phyloP scores from a whole-genome alignment of 2,797 vertebrate genomes.

The Platalea minor region DNA sequence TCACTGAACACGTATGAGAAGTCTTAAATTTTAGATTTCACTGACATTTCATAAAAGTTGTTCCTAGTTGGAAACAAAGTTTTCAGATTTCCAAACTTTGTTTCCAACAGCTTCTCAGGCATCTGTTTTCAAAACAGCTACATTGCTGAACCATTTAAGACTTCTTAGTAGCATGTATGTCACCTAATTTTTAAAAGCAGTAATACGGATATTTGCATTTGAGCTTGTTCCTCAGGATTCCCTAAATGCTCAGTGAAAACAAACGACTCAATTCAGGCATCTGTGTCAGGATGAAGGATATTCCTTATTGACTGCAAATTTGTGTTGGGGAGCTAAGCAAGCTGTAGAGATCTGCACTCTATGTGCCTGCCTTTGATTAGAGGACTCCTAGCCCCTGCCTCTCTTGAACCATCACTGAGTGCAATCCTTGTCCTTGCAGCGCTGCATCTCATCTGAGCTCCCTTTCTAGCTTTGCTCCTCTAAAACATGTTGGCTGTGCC shows the following conservation, averaged over 20 bases:
- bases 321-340: not conserved
- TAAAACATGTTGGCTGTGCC: not conserved
- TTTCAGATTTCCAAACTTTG: not conserved
- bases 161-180: not conserved
- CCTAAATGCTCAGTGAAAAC: not conserved
- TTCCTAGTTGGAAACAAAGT: not conserved
- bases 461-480: not conserved
- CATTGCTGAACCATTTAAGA: not conserved
- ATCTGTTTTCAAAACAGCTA: not conserved
- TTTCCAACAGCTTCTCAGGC: not conserved
- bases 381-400: not conserved
- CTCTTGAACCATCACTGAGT: accelerated
- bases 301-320: not conserved
- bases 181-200: not conserved
- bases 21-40: not conserved
- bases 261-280: not conserved
- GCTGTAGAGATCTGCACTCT: not conserved
- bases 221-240: not conserved
- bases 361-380: accelerated
- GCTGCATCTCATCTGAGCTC: not conserved
- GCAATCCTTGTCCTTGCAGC: not conserved
- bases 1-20: not conserved
- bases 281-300: not conserved
- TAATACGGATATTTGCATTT: not conserved
- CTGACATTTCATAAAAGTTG: not conserved